These are phyloP conservation scores for Drosophila engyochracea DNA, from an alignment of 2,888 invertebrate genomes.

Conservation along the genomic window DNA sequence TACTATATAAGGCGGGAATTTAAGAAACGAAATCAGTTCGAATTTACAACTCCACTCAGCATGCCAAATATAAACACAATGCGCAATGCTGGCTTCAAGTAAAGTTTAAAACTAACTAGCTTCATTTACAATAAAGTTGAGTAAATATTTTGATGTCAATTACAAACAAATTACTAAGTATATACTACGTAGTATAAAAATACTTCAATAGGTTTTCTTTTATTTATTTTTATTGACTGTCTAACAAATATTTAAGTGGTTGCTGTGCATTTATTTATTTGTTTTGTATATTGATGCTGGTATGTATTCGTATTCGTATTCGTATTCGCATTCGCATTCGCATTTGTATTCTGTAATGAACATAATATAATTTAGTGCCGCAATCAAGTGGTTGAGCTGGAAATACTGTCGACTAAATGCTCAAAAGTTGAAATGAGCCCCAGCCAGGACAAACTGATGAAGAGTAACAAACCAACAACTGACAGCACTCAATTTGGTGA, in stretches of 20 bases:
- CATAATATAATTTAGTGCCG: conserved; percentile 75
- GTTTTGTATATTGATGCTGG: background rate
- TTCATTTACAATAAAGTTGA: background rate
- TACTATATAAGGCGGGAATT: background rate
- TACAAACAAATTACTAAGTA: background rate
- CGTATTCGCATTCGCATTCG: conserved; percentile 2
- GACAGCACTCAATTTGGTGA: conserved; percentile 68
- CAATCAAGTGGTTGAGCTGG: conserved; percentile 73
- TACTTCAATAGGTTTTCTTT: background rate
- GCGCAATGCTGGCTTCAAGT: background rate
- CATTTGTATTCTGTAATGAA: conserved; percentile 52
- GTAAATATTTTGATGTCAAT: conserved; percentile 13
- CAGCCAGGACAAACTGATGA: conserved; percentile 45
- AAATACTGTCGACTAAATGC: conserved; percentile 58
- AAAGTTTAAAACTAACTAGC: background rate
- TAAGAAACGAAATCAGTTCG: background rate
- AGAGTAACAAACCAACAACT: conserved; percentile 44
- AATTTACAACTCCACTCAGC: background rate
- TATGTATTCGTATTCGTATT: no score
- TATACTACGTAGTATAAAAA: background rate
- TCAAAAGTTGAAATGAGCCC: conserved; percentile 60
- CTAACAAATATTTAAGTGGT: conserved; percentile 9
- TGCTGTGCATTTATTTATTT: conserved; percentile 10
- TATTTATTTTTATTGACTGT: conserved; percentile 9
- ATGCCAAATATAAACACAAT: background rate